Conservation (phyloP, 1,140 invertebrate species). For the Portunus trituberculatus region DNA sequence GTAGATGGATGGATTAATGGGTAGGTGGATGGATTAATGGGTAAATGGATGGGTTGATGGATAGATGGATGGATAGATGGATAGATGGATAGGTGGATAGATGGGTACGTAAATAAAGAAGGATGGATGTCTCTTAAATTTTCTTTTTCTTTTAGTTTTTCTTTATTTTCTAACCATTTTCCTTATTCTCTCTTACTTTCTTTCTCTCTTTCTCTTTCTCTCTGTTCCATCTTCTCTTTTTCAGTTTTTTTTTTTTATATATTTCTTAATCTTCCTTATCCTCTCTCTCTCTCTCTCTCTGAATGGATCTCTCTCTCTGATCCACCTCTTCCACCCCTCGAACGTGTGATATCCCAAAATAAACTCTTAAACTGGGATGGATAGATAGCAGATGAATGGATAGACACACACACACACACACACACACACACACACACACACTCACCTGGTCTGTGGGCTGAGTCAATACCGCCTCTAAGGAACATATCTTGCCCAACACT, state of each 20-base stretch:
- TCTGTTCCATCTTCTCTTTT: background rate
- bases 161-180: slow-evolving; percentile 94
- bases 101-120: no score
- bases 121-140: no score
- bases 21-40: no score
- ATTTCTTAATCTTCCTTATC: slow-evolving; percentile 93
- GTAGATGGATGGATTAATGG: no score
- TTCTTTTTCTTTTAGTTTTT: slow-evolving; percentile 97
- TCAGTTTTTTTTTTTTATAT: slow-evolving; percentile 82
- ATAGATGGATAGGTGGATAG: no score
- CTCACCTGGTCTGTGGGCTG: slow-evolving; percentile 75
- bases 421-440: slow-evolving; percentile 31
- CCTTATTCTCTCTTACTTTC: slow-evolving; percentile 80
- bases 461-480: slow-evolving; percentile 81
- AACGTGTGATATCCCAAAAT: no score
- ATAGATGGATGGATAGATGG: no score
- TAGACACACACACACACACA: slow-evolving; percentile 55
- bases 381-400: no score
- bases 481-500: slow-evolving; percentile 81
- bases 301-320: background rate
- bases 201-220: background rate
- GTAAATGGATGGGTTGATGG: no score
- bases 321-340: slow-evolving; percentile 83
- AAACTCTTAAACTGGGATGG: no score
- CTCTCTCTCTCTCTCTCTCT: background rate